Percentiles rank a stretch among this genome's conserved stretches.
Conservation (phyloP, 2,888 invertebrate species). For the Aquatica leii region DNA sequence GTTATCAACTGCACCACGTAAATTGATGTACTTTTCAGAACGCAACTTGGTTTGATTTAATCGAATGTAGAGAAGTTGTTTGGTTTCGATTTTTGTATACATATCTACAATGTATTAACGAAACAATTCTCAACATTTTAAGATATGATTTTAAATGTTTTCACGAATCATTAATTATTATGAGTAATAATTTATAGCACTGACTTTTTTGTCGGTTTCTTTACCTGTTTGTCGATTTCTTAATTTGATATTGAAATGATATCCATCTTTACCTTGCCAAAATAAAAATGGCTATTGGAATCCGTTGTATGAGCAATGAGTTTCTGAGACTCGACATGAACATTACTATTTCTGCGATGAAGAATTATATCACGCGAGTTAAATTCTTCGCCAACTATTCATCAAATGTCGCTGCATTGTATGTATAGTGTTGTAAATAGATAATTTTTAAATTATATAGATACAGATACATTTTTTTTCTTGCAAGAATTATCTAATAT, state of each 20-base stretch:
- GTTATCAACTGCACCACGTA: conserved; percentile 22
- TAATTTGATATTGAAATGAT: conserved; percentile 42
- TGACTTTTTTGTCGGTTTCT: conserved; percentile 40
- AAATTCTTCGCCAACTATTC: conserved; percentile 52
- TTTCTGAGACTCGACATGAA: too few relatives aligned
- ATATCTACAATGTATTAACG: conserved; percentile 51
- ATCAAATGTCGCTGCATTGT: conserved; percentile 38
- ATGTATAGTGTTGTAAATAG: too few relatives aligned
- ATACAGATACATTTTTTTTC: too few relatives aligned
- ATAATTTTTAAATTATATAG: too few relatives aligned
- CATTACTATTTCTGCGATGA: conserved; percentile 21
- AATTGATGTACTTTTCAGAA: conserved; percentile 39
- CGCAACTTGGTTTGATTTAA: conserved; percentile 49
- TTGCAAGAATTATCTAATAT: too few relatives aligned
- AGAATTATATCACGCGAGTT: conserved; percentile 51
- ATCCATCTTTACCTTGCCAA: conserved; percentile 44
- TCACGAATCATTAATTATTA: conserved; percentile 43
- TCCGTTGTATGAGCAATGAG: conserved; percentile 43
- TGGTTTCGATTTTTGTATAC: conserved; percentile 52
- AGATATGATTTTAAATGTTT: conserved; percentile 42
- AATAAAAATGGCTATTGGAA: conserved; percentile 53
- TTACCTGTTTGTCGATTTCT: conserved; percentile 40
- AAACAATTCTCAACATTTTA: conserved; percentile 43
- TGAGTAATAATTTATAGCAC: conserved; percentile 36
- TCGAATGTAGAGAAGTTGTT: conserved; percentile 47